Evolutionary conservation across 92 coral and sea anemone genomes (phyloP).

Genomic region (Epizoanthus fatuus): DNA sequence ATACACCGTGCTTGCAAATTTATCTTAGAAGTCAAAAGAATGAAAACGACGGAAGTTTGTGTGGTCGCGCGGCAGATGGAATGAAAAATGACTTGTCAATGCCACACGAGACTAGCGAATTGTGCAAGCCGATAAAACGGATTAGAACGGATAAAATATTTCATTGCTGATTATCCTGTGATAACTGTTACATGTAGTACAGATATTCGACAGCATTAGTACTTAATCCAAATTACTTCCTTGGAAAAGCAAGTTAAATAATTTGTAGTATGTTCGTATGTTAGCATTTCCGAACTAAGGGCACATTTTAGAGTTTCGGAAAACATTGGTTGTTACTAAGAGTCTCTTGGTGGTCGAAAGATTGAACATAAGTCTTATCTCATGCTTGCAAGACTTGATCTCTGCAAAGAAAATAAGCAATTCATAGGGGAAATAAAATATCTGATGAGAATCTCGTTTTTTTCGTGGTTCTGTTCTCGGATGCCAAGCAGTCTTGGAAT

Average conservation of each 20-base stretch:
- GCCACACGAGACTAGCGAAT: background rate
- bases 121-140: background rate
- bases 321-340: too few species aligned
- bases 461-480: background rate
- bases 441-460: background rate
- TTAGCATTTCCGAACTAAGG: background rate
- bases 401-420: conserved; percentile 2
- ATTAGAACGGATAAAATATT: conserved; percentile 10
- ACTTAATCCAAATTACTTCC: background rate
- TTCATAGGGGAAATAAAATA: background rate
- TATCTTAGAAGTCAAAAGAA: background rate
- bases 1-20: background rate
- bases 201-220: background rate
- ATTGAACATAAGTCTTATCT: background rate
- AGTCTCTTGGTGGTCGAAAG: background rate
- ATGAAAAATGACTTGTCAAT: conserved; percentile 47
- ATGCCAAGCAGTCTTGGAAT: background rate
- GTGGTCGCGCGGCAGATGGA: conserved; percentile 27
- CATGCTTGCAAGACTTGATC: conserved; percentile 5
- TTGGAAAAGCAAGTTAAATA: background rate
- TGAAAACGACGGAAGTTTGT: background rate
- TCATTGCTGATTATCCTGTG: conserved; percentile 1
- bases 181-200: conserved; percentile 13
- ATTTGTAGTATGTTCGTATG: background rate
- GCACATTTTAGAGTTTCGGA: background rate